phyloP scores from a whole-genome alignment of 2,113 vertebrate species.

The Eupsittula cactorum region DNA sequence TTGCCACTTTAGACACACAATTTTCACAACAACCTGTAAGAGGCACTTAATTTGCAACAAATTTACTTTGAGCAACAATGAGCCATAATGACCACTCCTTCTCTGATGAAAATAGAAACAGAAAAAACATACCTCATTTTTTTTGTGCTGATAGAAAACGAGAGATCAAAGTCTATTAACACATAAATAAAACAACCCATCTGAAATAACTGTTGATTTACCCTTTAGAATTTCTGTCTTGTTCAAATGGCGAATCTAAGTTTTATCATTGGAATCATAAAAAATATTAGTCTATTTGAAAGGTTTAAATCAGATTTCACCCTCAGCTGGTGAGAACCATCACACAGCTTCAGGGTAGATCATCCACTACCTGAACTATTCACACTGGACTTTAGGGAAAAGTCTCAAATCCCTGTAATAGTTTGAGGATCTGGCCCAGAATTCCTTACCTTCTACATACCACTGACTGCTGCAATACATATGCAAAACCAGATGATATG shows the following conservation, averaged over 20 bases:
- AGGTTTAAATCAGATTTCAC: background rate
- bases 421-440: background rate
- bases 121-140: background rate
- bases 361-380: background rate
- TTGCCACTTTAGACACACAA: background rate
- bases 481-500: background rate
- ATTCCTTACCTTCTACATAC: constrained; percentile 1
- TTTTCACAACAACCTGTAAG: background rate
- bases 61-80: background rate
- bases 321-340: background rate
- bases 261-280: background rate
- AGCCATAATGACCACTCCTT: background rate
- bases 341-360: background rate
- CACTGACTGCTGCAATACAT: background rate
- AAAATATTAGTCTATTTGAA: background rate
- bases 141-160: background rate
- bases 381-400: background rate
- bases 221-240: background rate
- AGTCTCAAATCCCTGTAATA: background rate
- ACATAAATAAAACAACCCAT: background rate
- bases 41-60: background rate
- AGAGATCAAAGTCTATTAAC: background rate
- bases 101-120: background rate
- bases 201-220: background rate
- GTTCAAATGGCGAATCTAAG: background rate